These are phyloP conservation scores for Geodia barretti DNA, from an alignment of 37 sponge, comb jelly and placozoan genomes.

Conservation along the genomic window DNA sequence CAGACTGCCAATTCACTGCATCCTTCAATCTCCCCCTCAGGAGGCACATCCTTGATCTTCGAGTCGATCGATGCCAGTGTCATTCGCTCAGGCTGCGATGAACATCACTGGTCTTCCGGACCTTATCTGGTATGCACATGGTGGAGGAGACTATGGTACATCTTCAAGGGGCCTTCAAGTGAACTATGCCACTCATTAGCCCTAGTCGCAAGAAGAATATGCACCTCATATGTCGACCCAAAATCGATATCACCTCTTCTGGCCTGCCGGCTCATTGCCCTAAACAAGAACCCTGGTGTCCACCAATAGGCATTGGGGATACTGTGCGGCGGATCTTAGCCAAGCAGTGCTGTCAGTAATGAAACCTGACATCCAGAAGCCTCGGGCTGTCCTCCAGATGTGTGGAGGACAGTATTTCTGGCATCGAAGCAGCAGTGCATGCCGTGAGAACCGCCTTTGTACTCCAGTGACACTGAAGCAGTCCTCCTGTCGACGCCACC, in stretches of 20 bases:
- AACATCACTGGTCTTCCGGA: constrained; percentile 23
- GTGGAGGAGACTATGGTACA: constrained; percentile 35
- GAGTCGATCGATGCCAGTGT: constrained; percentile 25
- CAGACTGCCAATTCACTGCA: background rate
- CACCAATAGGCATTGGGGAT: no score
- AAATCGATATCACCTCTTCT: background rate
- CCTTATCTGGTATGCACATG: no score
- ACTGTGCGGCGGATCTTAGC: no score
- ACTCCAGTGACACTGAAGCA: no score
- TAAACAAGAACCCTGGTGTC: no score
- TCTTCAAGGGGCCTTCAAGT: constrained; percentile 9
- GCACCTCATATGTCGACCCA: constrained; percentile 23
- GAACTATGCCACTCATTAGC: constrained; percentile 29
- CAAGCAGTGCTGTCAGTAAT: no score
- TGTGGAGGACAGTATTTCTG: no score
- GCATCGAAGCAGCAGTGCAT: no score
- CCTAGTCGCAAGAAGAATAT: constrained; percentile 4
- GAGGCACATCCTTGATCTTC: constrained; percentile 16
- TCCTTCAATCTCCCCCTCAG: background rate
- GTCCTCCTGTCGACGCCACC: no score
- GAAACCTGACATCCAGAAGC: no score
- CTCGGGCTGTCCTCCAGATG: no score
- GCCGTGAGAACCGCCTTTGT: no score
- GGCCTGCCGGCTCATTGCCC: constrained; percentile 18
- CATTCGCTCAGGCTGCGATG: constrained; percentile 1